These are phyloP conservation scores for Sphinx pinastri DNA, from an alignment of 2,888 invertebrate species.

Conservation along the genomic window DNA sequence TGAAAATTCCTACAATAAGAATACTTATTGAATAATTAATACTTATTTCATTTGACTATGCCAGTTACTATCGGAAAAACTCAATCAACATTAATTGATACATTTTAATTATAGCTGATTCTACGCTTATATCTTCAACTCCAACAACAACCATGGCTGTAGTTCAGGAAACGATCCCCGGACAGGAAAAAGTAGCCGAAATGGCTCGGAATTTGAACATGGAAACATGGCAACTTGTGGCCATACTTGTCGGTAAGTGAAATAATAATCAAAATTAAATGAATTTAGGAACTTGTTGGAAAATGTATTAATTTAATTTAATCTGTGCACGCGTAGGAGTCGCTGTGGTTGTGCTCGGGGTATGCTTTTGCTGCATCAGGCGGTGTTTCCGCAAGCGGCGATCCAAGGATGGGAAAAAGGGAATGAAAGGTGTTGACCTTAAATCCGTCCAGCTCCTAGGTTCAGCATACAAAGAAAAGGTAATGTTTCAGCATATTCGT, in stretches of 20 bases:
- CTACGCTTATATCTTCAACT: slow-evolving; percentile 40
- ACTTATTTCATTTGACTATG: too few relatives aligned
- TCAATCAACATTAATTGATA: too few relatives aligned
- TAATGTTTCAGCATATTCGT: slow-evolving; percentile 78
- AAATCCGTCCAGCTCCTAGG: slow-evolving; percentile 98
- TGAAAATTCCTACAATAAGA: too few relatives aligned
- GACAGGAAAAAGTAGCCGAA: slow-evolving; percentile 82
- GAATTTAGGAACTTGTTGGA: background rate
- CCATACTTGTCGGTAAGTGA: slow-evolving; percentile 90
- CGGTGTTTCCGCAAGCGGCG: slow-evolving; percentile 96
- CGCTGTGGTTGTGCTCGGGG: slow-evolving; percentile 90
- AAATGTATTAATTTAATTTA: background rate
- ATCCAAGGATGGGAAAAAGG: slow-evolving; percentile 97
- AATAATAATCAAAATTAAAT: slow-evolving; percentile 4
- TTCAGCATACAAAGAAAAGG: slow-evolving; percentile 99
- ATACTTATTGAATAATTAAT: too few relatives aligned
- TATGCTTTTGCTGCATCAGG: slow-evolving; percentile 96
- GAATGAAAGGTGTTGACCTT: slow-evolving; percentile 96
- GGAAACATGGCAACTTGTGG: slow-evolving; percentile 93
- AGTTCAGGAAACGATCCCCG: slow-evolving; percentile 73
- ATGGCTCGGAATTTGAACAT: slow-evolving; percentile 89
- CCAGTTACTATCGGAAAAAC: too few relatives aligned
- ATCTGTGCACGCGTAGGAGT: slow-evolving; percentile 81
- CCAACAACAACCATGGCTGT: slow-evolving; percentile 52
- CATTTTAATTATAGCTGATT: slow-evolving; percentile 36